A percentile compares a stretch with the other conserved stretches of the same genome.
These are phyloP conservation scores for Autographa pulchrina DNA, from an alignment of 2,888 invertebrate species.

Conservation along the genomic window DNA sequence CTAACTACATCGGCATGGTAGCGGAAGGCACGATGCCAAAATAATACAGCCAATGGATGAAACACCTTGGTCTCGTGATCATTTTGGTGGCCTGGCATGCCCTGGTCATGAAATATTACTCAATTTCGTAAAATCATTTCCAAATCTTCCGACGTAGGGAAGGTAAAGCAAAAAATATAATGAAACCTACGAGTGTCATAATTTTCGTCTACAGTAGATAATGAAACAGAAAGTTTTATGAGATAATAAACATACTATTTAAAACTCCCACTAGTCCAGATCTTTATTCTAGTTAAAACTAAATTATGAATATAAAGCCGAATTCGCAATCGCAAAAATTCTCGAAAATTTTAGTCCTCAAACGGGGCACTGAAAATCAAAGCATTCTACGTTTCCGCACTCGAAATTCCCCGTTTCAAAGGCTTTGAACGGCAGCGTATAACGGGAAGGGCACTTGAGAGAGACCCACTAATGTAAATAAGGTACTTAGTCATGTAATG, in stretches of 20 bases:
- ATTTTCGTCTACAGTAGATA: not conserved
- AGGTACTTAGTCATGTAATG: constrained; percentile 24
- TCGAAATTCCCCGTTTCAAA: not conserved
- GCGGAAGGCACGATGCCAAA: constrained; percentile 48
- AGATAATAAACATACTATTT: not conserved
- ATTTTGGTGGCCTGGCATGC: constrained; percentile 2
- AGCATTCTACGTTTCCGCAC: not conserved
- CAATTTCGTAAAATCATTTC: not conserved
- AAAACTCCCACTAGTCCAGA: not conserved
- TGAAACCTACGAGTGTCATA: not conserved
- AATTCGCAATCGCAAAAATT: not conserved
- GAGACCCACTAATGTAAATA: constrained; percentile 26
- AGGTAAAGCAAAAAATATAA: not conserved
- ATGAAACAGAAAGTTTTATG: not conserved
- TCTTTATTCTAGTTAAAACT: not conserved
- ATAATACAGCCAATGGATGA: constrained; percentile 18
- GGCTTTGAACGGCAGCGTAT: not conserved
- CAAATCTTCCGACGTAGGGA: not conserved
- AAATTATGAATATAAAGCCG: not conserved
- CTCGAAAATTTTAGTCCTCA: not conserved
- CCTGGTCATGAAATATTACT: constrained; percentile 11
- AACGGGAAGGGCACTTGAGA: constrained; percentile 6
- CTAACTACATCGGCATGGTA: constrained; percentile 31
- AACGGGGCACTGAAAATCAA: not conserved
- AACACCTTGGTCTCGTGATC: constrained; percentile 34